Evolutionary conservation across 2,888 invertebrate species (phyloP), one percentile per base, ranked within the genome.

Genomic region (Chrysina gloriosa): DNA sequence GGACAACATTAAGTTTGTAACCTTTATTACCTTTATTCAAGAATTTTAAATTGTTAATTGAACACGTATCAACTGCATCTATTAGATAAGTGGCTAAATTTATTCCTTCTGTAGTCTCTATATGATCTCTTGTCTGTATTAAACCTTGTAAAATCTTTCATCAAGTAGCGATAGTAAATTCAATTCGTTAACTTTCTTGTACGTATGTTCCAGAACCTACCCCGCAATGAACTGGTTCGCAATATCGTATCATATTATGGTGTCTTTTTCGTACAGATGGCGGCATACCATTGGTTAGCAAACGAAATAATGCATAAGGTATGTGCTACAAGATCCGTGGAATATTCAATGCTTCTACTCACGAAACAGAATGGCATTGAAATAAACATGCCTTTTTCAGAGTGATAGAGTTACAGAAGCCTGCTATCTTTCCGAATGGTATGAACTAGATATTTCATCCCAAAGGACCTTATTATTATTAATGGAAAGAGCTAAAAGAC

Each of bases 401-500:
- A 73, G 73, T 31, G 25, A 31, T 6, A 14, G 45, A 19, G 52
- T 73, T 11, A 47, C 63, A 6, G 67, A 72, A 19, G 69, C 73
- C 14, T 70, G 70, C 34, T 73, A 69, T 48, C 14, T 45, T n/a
- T 69, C 56, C 11, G 54, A 64, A 5, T 73, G 73, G 73, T 70
- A 70, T 45, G 36, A 65, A 3, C 36, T 42, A 16, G 64, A 58
- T 16, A 50, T 19, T 29, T 21, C 34, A 7, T 50, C 69, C 2
- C 34, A 65, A 7, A 67, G 66, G 48, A 56, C 63, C 19, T 7
- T 73, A n/a, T 47, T 70, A 16, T 58, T 72, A 14, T 67, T 72
- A 16, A 73, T 72, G 73, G 72, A 73, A 45, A 47, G 72, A 23
- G 70, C 72, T 6, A 73, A 73, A 39, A 23, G 29, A 67, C 63